phyloP scores from a whole-genome alignment of 2,888 invertebrate species.

The Busseola fusca region DNA sequence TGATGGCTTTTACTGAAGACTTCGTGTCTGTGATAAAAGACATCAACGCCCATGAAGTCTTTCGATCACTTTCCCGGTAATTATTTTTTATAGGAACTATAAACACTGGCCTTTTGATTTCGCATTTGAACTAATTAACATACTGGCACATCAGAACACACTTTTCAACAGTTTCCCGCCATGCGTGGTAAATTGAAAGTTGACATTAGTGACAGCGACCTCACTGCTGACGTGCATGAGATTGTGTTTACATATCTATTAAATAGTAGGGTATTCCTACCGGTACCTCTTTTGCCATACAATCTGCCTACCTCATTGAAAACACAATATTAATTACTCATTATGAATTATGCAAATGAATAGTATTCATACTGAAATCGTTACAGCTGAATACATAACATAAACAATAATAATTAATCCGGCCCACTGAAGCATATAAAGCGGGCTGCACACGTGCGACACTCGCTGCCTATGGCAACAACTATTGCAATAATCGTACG shows the following conservation, averaged over 20 bases:
- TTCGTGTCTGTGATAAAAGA: slow-evolving; percentile 8
- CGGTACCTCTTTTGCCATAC: neutral
- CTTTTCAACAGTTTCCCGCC: neutral
- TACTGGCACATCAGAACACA: neutral
- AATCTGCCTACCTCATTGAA: slow-evolving; percentile 12
- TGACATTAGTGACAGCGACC: neutral
- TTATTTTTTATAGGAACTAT: neutral
- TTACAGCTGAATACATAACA: slow-evolving; percentile 27
- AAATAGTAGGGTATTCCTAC: no score
- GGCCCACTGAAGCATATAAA: slow-evolving; percentile 31
- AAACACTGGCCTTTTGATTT: neutral
- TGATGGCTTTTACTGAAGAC: slow-evolving; percentile 29
- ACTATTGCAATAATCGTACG: slow-evolving; percentile 53
- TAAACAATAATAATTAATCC: slow-evolving; percentile 55
- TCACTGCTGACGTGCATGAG: neutral
- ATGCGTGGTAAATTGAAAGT: neutral
- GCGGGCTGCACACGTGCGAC: slow-evolving; percentile 38
- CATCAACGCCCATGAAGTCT: slow-evolving; percentile 15
- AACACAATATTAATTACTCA: slow-evolving; percentile 36
- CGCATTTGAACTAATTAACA: neutral
- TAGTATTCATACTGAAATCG: slow-evolving; percentile 30
- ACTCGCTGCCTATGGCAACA: slow-evolving; percentile 26
- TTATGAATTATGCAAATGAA: slow-evolving; percentile 46
- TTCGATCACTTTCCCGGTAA: neutral
- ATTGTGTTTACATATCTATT: neutral